Conservation (phyloP, 2,797 vertebrate genomes). For the Corythornis leucogaster region DNA sequence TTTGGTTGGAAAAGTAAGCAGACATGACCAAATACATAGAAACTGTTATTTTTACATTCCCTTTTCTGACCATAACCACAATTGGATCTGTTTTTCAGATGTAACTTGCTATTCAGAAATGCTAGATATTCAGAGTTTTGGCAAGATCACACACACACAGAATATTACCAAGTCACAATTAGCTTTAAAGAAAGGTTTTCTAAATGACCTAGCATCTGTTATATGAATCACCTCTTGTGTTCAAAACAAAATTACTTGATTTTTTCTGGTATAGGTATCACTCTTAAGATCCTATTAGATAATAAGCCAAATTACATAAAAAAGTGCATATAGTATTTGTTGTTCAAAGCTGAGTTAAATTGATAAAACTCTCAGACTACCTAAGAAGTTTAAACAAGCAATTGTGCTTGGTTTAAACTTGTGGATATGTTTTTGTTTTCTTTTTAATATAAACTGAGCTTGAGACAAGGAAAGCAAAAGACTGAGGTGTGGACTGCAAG, state of each 20-base stretch:
- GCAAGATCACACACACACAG: background rate
- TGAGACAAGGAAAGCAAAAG: background rate
- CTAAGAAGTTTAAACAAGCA: background rate
- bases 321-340: background rate
- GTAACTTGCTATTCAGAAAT: slow-evolving; percentile 31
- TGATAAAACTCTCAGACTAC: background rate
- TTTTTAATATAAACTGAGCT: background rate
- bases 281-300: background rate
- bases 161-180: background rate
- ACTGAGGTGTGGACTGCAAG: background rate
- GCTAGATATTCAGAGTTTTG: background rate
- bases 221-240: background rate
- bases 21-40: slow-evolving; percentile 60
- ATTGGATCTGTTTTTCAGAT: slow-evolving; percentile 45
- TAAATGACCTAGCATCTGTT: background rate
- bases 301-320: background rate
- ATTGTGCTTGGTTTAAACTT: background rate
- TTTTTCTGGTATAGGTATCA: background rate
- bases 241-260: background rate
- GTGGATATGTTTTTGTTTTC: background rate
- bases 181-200: background rate
- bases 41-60: slow-evolving; percentile 37
- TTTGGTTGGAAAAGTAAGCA: slow-evolving; percentile 66
- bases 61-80: slow-evolving; percentile 44
- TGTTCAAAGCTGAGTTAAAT: background rate